Evolutionary conservation across 2,113 vertebrate species (phyloP).

Genomic region (Zonotrichia leucophrys): DNA sequence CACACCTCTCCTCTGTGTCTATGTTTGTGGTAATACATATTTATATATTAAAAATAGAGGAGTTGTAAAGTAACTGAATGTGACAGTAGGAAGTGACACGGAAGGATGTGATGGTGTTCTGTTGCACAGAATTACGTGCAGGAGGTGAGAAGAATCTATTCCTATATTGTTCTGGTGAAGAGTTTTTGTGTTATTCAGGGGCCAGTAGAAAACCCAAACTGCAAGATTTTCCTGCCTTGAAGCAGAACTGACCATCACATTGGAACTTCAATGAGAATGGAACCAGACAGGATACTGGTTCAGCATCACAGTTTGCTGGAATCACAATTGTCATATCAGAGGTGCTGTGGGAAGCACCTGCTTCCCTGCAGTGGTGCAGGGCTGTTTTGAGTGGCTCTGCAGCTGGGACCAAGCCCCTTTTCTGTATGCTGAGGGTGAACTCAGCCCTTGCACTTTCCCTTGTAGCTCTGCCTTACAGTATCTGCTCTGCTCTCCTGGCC

Average conservation of each 20-base stretch:
- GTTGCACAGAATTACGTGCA: neutral
- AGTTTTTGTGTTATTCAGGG: neutral
- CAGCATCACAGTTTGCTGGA: neutral
- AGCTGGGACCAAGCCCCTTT: neutral
- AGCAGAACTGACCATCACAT: rapidly evolving
- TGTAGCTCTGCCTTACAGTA: neutral
- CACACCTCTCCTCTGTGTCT: neutral
- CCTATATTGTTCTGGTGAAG: neutral
- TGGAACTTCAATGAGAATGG: neutral
- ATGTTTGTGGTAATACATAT: neutral
- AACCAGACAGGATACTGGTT: neutral
- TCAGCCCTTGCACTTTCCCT: rapidly evolving
- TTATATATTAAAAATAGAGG: neutral
- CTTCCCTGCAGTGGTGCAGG: neutral
- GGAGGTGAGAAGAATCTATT: neutral
- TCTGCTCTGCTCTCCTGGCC: neutral
- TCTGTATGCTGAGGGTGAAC: neutral
- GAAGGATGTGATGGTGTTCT: neutral
- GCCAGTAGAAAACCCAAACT: neutral
- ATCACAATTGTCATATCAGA: neutral
- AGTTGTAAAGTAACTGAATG: neutral
- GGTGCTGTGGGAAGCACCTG: rapidly evolving
- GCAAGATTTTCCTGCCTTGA: neutral
- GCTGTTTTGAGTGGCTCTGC: neutral
- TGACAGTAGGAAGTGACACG: neutral